These are phyloP conservation scores for Piezodorus guildinii DNA, from an alignment of 1,140 invertebrate genomes.

Conservation along the genomic window DNA sequence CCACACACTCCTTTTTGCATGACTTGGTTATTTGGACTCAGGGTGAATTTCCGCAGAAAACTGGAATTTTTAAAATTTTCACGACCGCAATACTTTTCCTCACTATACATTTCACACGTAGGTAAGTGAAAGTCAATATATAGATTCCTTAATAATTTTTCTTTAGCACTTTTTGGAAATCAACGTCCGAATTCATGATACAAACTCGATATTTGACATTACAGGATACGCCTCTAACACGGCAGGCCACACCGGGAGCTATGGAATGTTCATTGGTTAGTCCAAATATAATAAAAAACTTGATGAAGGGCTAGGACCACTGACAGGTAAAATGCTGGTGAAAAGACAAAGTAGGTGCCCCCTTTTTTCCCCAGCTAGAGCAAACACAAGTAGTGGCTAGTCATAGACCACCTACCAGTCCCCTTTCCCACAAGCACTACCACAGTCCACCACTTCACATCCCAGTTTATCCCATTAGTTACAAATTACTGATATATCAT, in stretches of 20 bases:
- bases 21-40: too few relatives aligned
- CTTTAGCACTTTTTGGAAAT: too few relatives aligned
- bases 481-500: not conserved
- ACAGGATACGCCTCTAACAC: too few relatives aligned
- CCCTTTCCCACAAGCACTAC: not conserved
- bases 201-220: too few relatives aligned
- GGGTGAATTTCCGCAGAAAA: too few relatives aligned
- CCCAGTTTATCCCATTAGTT: not conserved
- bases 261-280: conserved; percentile 6
- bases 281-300: conserved; percentile 4
- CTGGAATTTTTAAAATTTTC: too few relatives aligned
- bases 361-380: not conserved
- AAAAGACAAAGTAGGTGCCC: conserved; percentile 8
- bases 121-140: too few relatives aligned
- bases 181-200: too few relatives aligned
- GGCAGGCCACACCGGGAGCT: not conserved
- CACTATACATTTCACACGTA: too few relatives aligned
- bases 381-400: conserved; percentile 2
- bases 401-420: not conserved
- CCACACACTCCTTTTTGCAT: too few relatives aligned
- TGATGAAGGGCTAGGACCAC: not conserved
- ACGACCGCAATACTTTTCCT: too few relatives aligned
- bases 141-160: too few relatives aligned
- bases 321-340: conserved; percentile 4
- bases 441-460: not conserved